Percentiles rank a stretch among this genome's conserved stretches.
Evolutionary conservation across 2,888 invertebrate species (phyloP).

Genomic region (Balanococcus diminutus): DNA sequence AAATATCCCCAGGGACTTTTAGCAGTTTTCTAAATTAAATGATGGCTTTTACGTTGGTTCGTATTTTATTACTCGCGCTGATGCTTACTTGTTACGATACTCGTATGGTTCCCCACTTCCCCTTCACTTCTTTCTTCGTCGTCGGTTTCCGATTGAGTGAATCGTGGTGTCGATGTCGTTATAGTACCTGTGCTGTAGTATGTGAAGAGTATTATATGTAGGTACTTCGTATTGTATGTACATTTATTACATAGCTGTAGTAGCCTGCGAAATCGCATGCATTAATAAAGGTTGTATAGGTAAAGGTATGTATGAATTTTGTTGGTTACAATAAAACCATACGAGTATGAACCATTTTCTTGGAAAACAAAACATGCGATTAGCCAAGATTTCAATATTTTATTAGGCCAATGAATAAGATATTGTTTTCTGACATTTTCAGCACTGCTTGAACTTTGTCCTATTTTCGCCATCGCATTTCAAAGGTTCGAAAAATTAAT

Average conservation of each 20-base stretch:
- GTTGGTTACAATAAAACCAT: background rate
- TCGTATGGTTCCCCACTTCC: background rate
- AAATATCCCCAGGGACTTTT: conserved; percentile 6
- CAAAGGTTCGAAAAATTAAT: background rate
- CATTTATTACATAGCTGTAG: too few relatives aligned
- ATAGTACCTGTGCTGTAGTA: too few relatives aligned
- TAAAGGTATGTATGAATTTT: background rate
- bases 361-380: conserved; percentile 1
- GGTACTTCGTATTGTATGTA: background rate
- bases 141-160: background rate
- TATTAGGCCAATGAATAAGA: background rate
- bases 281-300: background rate
- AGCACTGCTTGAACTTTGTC: background rate
- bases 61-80: background rate
- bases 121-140: background rate
- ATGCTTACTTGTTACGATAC: background rate
- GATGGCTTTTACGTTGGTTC: conserved; percentile 9
- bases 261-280: background rate
- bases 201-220: too few relatives aligned
- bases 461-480: background rate
- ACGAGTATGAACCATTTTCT: background rate
- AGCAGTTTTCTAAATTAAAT: conserved; percentile 27
- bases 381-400: background rate
- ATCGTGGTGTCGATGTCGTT: background rate
- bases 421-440: background rate